Conservation (phyloP, 2,888 invertebrate species). For the Lepetodrilus schrolli region DNA sequence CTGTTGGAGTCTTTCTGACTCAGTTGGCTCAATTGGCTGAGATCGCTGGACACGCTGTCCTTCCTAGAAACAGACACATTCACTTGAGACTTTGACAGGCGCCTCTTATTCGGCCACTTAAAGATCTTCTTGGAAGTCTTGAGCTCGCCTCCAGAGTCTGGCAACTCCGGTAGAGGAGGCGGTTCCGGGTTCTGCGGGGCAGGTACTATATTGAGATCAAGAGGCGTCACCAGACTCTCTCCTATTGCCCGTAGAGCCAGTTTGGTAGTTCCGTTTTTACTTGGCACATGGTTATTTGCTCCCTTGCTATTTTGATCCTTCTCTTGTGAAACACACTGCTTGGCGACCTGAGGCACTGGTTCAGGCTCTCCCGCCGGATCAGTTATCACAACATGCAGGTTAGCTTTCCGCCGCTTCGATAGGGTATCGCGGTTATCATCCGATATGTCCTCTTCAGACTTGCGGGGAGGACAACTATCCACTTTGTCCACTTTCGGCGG, state of each 20-base stretch:
- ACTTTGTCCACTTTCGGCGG: constrained; percentile 60
- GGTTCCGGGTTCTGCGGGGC: constrained; percentile 35
- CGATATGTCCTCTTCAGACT: constrained; percentile 20
- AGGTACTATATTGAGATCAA: constrained; percentile 60
- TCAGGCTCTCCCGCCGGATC: constrained; percentile 37
- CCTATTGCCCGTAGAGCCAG: constrained; percentile 70
- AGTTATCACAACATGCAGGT: constrained; percentile 54
- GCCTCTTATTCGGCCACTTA: constrained; percentile 74
- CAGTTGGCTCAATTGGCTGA: neutral
- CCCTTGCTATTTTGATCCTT: neutral
- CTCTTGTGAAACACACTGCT: neutral
- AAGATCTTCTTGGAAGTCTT: constrained; percentile 60
- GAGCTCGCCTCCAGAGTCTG: constrained; percentile 25
- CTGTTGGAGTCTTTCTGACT: constrained; percentile 40
- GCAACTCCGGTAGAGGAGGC: constrained; percentile 1
- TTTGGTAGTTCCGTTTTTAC: constrained; percentile 62
- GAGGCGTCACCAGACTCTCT: constrained; percentile 71
- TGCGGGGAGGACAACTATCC: constrained; percentile 62
- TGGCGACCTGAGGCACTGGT: neutral
- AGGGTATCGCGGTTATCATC: constrained; percentile 36
- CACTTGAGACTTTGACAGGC: constrained; percentile 71
- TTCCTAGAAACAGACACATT: constrained; percentile 54
- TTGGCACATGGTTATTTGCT: constrained; percentile 37
- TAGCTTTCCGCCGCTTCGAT: constrained; percentile 40
- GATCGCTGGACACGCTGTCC: constrained; percentile 46